Base-by-base conservation (phyloP, 2,797 vertebrate species). In the Acipenser transmontanus region DNA sequence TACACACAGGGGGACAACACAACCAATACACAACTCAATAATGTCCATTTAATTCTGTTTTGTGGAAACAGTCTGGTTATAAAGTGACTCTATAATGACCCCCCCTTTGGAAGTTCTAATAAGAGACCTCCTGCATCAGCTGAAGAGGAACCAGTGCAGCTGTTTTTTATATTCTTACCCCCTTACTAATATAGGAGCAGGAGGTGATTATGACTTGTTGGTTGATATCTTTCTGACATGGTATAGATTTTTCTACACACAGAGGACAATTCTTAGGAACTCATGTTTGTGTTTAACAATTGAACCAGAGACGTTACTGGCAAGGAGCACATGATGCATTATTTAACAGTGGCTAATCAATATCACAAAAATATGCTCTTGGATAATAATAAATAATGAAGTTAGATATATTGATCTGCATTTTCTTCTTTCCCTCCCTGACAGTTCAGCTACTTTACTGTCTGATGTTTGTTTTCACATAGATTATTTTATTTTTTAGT, bases 301-400 rank as follows among this genome's bases (percentile, higher is more conserved):
- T 70, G 75, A 84, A 86, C 75, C 76, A 85, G 82, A 86, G 83
- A 68, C 71, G 72, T 77, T 73, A 67, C 61, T 77, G 80, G 76
- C 77, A 78, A 78, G 80, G 88, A 83, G 80, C 71, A 79, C 73
- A 34, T 4, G 78, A 90, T 93, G 83, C 82, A 95, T 94, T 93
- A 94, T 95, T 92, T 88, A 94, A 84, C 73, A 90, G 84, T 61
- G 78, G 72, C 78, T 91, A 85, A 93, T 95, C 93, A 89, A 93
- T 94, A 93, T 77, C 78, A 81, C 34, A 87, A 84, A 86, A 88
- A 89, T 76, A 34, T 76, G 82, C 60, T 61, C 60, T 61, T 47
- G 54, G 7, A 57, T 13, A n/a, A 10, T 12, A 57, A 57, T 11
- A n/a, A 57, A 57, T 8, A 57, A 57, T 34, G 34, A 34, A 34